These are phyloP conservation scores for Microcebus griseorufus DNA, from an alignment of 2,113 vertebrate species.

Conservation along the genomic window DNA sequence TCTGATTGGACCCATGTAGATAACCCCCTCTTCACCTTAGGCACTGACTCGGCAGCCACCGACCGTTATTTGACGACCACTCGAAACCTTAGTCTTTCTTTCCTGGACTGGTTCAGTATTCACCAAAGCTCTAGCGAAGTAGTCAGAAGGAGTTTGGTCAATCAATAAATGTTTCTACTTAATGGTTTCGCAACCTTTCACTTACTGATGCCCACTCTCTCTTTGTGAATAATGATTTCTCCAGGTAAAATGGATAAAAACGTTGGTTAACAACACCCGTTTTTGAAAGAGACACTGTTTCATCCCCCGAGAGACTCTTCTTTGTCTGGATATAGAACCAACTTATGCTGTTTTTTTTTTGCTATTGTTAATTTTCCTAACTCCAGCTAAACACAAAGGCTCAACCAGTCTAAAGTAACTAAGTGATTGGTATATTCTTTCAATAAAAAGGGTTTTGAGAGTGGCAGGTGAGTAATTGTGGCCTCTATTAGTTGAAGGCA, in stretches of 20 bases:
- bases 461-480: background rate
- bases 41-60: background rate
- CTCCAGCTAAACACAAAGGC: background rate
- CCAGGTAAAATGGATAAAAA: slow-evolving; percentile 2
- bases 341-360: background rate
- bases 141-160: background rate
- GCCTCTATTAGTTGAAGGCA: background rate
- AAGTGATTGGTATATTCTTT: background rate
- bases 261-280: background rate
- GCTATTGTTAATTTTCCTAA: slow-evolving; percentile 1
- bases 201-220: background rate
- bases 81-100: background rate
- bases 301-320: background rate
- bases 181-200: background rate
- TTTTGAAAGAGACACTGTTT: background rate
- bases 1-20: background rate
- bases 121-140: background rate
- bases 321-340: background rate
- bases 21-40: background rate
- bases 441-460: background rate
- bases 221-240: background rate
- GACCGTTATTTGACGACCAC: background rate
- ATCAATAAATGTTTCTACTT: background rate
- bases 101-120: background rate
- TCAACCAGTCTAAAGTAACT: background rate